Evolutionary conservation across 2,797 vertebrate genomes (phyloP).

Genomic region (Poecile montanus): DNA sequence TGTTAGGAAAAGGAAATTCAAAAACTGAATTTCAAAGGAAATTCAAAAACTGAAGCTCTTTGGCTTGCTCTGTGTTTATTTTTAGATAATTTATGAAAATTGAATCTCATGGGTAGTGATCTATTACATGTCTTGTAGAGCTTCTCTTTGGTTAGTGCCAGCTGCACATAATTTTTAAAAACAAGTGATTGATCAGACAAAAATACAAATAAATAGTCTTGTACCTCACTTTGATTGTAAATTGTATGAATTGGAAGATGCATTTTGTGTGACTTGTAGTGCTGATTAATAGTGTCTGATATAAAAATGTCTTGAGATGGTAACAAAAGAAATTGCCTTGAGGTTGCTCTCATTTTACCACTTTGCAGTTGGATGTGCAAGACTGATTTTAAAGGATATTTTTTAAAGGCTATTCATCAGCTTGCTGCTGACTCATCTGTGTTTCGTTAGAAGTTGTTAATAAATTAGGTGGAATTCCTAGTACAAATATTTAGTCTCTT

Average conservation of each 20-base stretch:
- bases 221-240: not conserved
- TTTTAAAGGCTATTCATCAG: not conserved
- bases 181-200: not conserved
- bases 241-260: not conserved
- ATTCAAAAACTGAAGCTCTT: not conserved
- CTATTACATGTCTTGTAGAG: not conserved
- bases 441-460: not conserved
- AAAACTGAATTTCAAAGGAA: not conserved
- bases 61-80: not conserved
- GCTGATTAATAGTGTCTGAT: not conserved
- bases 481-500: not conserved
- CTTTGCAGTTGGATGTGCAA: not conserved
- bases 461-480: not conserved
- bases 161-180: not conserved
- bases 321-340: not conserved
- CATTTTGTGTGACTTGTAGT: not conserved
- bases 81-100: constrained; percentile 2
- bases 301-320: not conserved
- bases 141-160: not conserved
- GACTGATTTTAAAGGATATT: not conserved
- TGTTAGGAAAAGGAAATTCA: not conserved
- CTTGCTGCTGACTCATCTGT: not conserved
- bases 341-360: not conserved
- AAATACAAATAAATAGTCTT: not conserved
- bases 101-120: not conserved